These are phyloP conservation scores for Anhinga rufa DNA, from an alignment of 2,113 vertebrate species.

Conservation along the genomic window DNA sequence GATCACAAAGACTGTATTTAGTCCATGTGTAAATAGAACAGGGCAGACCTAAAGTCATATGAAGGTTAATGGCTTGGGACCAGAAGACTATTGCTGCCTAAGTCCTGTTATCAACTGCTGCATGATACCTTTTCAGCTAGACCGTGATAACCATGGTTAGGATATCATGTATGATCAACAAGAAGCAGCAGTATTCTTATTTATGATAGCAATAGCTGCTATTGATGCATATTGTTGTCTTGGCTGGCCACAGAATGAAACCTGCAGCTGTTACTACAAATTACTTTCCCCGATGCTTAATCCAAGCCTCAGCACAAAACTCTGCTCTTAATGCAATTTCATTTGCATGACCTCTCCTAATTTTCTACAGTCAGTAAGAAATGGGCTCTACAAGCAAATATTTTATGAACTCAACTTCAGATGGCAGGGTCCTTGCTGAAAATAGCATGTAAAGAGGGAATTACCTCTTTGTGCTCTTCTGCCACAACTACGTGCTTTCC, in stretches of 20 bases:
- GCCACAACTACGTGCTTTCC: background rate
- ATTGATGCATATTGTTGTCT: background rate
- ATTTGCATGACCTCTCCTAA: background rate
- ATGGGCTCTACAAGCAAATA: background rate
- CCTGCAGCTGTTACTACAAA: background rate
- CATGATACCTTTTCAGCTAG: background rate
- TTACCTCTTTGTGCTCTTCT: background rate
- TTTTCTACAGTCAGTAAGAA: background rate
- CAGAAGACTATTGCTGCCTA: background rate
- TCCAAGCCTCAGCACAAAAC: background rate
- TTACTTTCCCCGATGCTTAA: background rate
- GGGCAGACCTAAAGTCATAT: background rate
- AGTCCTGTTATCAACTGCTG: background rate
- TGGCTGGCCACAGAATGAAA: background rate
- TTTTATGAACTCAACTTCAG: background rate
- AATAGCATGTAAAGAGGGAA: background rate
- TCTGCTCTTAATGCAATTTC: background rate
- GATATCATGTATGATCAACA: background rate
- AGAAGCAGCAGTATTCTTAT: background rate
- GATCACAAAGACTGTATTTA: background rate
- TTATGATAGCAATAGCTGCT: background rate
- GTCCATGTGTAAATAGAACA: background rate
- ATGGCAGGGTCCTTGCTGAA: background rate
- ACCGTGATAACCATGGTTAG: background rate
- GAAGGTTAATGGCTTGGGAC: background rate